Evolutionary conservation across 2,797 vertebrate genomes (phyloP).

Genomic region (Bovichtus variegatus): DNA sequence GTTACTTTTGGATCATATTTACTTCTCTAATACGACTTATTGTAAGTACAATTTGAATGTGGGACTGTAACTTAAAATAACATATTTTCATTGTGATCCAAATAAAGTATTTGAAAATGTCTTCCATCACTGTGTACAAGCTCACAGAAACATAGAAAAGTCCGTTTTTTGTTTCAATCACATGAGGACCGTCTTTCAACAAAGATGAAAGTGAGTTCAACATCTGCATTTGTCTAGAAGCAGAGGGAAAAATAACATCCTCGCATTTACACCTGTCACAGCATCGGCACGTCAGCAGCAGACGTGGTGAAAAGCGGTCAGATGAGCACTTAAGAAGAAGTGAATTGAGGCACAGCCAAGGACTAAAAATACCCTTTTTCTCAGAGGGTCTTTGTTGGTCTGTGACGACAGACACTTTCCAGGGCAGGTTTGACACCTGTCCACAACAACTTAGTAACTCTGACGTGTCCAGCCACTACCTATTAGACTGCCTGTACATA

Average conservation of each 20-base stretch:
- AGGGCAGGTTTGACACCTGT: slow-evolving; percentile 72
- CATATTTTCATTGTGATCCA: background rate
- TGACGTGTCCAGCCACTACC: slow-evolving; percentile 36
- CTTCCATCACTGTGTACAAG: background rate
- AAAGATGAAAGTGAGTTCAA: background rate
- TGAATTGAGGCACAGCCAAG: slow-evolving; percentile 21
- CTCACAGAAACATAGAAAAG: background rate
- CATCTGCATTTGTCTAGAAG: slow-evolving; percentile 14
- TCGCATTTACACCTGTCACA: slow-evolving; percentile 13
- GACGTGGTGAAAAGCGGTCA: slow-evolving; percentile 23
- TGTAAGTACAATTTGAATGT: background rate
- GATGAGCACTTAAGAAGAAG: slow-evolving; percentile 25
- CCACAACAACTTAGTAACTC: slow-evolving; percentile 47
- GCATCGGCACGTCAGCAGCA: slow-evolving; percentile 27
- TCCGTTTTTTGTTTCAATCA: background rate
- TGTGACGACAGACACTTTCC: slow-evolving; percentile 69
- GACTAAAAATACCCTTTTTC: slow-evolving; percentile 56
- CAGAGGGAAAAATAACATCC: slow-evolving; percentile 31
- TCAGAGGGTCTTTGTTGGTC: slow-evolving; percentile 62
- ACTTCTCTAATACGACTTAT: background rate
- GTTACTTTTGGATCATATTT: background rate
- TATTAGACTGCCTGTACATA: slow-evolving; percentile 27
- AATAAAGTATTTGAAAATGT: background rate
- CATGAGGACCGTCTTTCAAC: background rate
- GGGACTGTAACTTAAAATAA: background rate